A percentile compares a stretch with the other conserved stretches of the same genome.
Evolutionary conservation across 2,888 invertebrate species (phyloP).

Genomic region (Drosophila mettleri): DNA sequence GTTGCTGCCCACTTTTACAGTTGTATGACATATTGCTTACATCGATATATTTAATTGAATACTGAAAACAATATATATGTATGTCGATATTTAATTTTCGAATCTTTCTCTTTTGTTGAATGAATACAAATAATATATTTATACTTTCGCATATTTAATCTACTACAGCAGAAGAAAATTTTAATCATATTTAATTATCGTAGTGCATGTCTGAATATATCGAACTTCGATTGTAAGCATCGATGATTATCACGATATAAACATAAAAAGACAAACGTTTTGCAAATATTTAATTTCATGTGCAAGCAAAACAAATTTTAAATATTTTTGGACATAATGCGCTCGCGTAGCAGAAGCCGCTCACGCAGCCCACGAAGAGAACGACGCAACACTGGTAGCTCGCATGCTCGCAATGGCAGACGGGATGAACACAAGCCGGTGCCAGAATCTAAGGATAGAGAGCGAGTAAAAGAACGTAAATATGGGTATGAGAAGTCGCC

Average conservation of each 20-base stretch:
- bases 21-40: slow-evolving; percentile 8
- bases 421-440: slow-evolving; percentile 27
- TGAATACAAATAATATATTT: background rate
- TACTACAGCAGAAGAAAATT: too few species aligned
- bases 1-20: slow-evolving; percentile 31
- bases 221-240: background rate
- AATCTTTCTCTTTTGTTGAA: background rate
- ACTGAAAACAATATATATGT: background rate
- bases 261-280: slow-evolving; percentile 44
- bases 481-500: slow-evolving; percentile 17
- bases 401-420: slow-evolving; percentile 25
- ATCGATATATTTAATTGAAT: background rate
- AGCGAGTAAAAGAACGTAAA: slow-evolving; percentile 22
- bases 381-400: slow-evolving; percentile 25
- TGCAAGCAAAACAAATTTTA: background rate
- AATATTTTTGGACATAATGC: slow-evolving; percentile 32
- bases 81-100: background rate
- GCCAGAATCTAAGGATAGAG: slow-evolving; percentile 18
- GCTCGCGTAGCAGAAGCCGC: slow-evolving; percentile 60
- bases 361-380: slow-evolving; percentile 52
- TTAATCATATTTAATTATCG: background rate
- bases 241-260: slow-evolving; percentile 21
- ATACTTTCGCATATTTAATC: background rate
- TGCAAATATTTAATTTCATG: slow-evolving; percentile 7
- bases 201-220: background rate